phyloP scores from a whole-genome alignment of 92 coral and sea anemone genomes.

The Desmophyllum pertusum region DNA sequence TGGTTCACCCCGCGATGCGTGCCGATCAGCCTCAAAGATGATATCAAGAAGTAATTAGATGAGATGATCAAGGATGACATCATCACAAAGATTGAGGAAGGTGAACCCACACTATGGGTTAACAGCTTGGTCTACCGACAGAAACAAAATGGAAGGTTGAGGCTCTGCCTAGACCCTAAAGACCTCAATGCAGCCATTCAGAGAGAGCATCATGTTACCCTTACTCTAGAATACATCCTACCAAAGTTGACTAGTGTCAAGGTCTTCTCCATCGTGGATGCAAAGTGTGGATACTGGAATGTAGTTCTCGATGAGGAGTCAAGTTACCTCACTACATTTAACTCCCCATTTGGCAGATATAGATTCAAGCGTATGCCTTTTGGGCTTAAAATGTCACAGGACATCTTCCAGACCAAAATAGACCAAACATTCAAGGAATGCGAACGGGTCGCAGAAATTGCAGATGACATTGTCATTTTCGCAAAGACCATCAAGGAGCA shows the following conservation, averaged over 20 bases:
- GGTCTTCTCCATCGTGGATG: slow-evolving; percentile 51
- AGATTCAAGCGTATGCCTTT: slow-evolving; percentile 57
- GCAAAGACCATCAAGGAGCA: slow-evolving; percentile 33
- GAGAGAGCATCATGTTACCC: slow-evolving; percentile 65
- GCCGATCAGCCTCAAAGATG: slow-evolving; percentile 58
- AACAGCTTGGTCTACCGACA: slow-evolving; percentile 63
- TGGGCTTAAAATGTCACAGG: too few species aligned
- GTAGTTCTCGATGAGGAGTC: slow-evolving; percentile 55
- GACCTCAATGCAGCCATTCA: too few species aligned
- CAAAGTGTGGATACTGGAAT: slow-evolving; percentile 66
- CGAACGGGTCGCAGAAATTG: slow-evolving; percentile 45
- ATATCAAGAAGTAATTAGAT: slow-evolving; percentile 63
- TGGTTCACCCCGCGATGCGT: slow-evolving; percentile 48
- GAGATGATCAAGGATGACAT: slow-evolving; percentile 64
- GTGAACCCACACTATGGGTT: slow-evolving; percentile 67
- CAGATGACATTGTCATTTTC: slow-evolving; percentile 48
- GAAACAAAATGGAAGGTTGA: slow-evolving; percentile 46
- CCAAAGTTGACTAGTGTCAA: slow-evolving; percentile 56
- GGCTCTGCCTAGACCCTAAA: too few species aligned
- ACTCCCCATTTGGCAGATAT: slow-evolving; percentile 65
- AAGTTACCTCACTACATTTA: slow-evolving; percentile 56
- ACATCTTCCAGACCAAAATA: slow-evolving; percentile 41
- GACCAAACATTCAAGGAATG: slow-evolving; percentile 71
- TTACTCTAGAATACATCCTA: slow-evolving; percentile 60
- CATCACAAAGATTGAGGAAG: slow-evolving; percentile 57